Conservation (phyloP, 2,797 vertebrate species). For the Adelosebastes latens region DNA sequence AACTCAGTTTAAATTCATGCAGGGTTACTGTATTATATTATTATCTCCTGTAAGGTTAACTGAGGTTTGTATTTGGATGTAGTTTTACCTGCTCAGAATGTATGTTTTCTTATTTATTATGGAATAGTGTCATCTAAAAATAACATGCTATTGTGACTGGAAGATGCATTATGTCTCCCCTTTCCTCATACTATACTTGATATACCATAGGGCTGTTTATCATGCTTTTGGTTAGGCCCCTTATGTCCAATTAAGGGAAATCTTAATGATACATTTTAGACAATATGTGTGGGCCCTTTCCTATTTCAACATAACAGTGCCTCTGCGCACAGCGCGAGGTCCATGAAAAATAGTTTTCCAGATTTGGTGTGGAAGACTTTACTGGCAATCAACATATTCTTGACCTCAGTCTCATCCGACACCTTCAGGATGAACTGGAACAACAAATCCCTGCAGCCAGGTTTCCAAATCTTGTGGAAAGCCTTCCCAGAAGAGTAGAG, state of each 20-base stretch:
- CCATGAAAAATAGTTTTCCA: background rate
- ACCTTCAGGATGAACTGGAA: conserved; percentile 1
- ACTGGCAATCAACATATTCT: background rate
- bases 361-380: background rate
- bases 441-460: background rate
- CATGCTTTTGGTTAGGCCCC: background rate
- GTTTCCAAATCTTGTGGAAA: background rate
- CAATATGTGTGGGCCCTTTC: background rate
- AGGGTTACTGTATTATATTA: background rate
- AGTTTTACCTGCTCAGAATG: background rate
- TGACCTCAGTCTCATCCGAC: conserved; percentile 1
- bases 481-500: background rate
- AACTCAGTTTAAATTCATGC: background rate
- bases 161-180: background rate
- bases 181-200: background rate
- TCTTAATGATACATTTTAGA: background rate
- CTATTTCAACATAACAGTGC: background rate
- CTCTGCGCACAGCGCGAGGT: background rate
- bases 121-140: background rate
- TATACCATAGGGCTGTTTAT: background rate
- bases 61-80: background rate
- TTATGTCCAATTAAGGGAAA: background rate
- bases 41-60: background rate
- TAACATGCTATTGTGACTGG: background rate
- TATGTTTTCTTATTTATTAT: background rate